These are phyloP conservation scores for Scaptomyza polygonia DNA, from an alignment of 2,888 invertebrate species.

Conservation along the genomic window DNA sequence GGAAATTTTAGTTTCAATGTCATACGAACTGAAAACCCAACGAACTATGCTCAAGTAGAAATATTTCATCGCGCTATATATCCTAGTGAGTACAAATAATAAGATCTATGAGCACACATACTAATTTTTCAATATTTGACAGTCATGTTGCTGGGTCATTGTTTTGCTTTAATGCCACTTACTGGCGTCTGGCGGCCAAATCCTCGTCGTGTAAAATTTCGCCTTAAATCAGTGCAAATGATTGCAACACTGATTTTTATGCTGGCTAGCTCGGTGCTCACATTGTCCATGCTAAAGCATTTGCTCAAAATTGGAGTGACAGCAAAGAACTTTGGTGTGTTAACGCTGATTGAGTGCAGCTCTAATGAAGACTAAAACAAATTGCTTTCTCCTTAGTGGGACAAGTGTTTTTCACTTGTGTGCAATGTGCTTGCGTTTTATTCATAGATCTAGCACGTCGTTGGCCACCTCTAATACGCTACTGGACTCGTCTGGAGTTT, in stretches of 20 bases:
- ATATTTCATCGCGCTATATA: conserved; percentile 85
- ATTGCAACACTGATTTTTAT: conserved; percentile 66
- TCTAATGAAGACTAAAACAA: neutral
- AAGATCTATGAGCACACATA: neutral
- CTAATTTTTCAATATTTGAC: neutral
- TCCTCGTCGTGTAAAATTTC: conserved; percentile 75
- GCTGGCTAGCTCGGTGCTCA: conserved; percentile 50
- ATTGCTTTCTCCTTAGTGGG: conserved; percentile 64
- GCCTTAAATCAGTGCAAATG: conserved; percentile 70
- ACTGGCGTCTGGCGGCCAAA: conserved; percentile 84
- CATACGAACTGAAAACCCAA: conserved; percentile 31
- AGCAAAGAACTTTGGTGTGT: conserved; percentile 82
- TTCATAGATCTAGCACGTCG: conserved; percentile 77
- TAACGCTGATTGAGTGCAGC: no score
- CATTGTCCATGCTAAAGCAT: conserved; percentile 56
- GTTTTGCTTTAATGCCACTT: conserved; percentile 86
- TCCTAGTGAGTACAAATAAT: conserved; percentile 77
- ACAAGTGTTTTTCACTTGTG: conserved; percentile 79
- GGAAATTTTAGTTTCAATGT: conserved; percentile 32
- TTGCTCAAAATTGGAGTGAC: conserved; percentile 74
- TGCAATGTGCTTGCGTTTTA: conserved; percentile 68
- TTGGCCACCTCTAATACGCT: conserved; percentile 81
- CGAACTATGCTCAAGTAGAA: conserved; percentile 67
- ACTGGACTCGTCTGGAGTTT: conserved; percentile 80
- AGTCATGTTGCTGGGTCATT: conserved; percentile 85